Evolutionary conservation across 2,888 invertebrate genomes (phyloP).

Genomic region (Ormyrus labotus): DNA sequence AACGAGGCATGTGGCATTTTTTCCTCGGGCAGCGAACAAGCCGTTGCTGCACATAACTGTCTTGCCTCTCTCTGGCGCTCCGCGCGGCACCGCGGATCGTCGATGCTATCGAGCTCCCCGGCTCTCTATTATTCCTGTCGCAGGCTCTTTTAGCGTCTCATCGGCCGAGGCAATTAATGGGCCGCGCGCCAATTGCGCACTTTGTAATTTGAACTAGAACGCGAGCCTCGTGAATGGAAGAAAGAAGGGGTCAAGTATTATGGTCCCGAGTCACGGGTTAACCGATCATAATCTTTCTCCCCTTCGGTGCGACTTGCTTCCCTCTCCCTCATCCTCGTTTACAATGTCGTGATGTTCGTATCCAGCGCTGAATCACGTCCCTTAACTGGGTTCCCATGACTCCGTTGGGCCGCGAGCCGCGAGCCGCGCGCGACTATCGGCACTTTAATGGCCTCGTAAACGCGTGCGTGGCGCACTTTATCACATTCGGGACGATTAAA

Average conservation of each 20-base stretch:
- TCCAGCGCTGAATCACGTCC: slow-evolving; percentile 59
- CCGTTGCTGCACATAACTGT: slow-evolving; percentile 51
- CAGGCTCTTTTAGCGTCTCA: slow-evolving; percentile 25
- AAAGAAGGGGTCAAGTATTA: slow-evolving; percentile 55
- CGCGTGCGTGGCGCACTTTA: slow-evolving; percentile 41
- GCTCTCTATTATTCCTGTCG: slow-evolving; percentile 43
- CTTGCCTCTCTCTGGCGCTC: slow-evolving; percentile 13
- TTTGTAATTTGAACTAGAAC: not conserved
- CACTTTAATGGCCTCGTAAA: slow-evolving; percentile 46
- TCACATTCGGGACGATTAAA: slow-evolving; percentile 42
- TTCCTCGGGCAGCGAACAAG: slow-evolving; percentile 31
- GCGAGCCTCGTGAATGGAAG: not conserved
- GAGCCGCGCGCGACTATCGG: not conserved
- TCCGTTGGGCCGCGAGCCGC: not conserved
- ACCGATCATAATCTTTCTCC: slow-evolving; percentile 58
- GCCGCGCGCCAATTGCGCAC: not conserved
- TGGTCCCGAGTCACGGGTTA: slow-evolving; percentile 58
- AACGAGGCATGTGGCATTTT: slow-evolving; percentile 24
- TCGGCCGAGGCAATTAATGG: slow-evolving; percentile 32
- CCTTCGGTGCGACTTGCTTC: slow-evolving; percentile 55
- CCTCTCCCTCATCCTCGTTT: slow-evolving; percentile 57
- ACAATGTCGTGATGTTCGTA: slow-evolving; percentile 58
- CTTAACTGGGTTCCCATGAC: slow-evolving; percentile 58
- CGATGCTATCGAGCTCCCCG: slow-evolving; percentile 22
- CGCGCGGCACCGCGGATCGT: slow-evolving; percentile 43